Evolutionary conservation across 2,888 invertebrate species (phyloP).

Genomic region (Leptodirus hochenwartii): DNA sequence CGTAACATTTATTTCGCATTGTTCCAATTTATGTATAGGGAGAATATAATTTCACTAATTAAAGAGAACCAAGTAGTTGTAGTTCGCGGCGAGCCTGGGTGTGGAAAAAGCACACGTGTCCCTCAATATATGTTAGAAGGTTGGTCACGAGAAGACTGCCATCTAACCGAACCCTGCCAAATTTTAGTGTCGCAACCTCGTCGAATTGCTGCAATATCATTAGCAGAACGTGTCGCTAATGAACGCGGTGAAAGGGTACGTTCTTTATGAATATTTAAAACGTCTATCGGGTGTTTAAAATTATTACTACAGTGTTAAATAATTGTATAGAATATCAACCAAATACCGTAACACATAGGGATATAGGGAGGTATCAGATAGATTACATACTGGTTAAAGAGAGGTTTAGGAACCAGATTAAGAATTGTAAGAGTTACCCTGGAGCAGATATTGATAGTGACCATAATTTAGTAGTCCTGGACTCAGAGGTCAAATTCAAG

Average conservation of each 20-base stretch:
- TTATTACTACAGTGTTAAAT: no score
- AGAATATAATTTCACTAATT: slow-evolving; percentile 33
- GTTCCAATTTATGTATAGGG: slow-evolving; percentile 18
- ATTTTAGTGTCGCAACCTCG: slow-evolving; percentile 50
- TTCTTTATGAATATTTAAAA: slow-evolving; percentile 7
- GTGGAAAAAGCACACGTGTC: slow-evolving; percentile 54
- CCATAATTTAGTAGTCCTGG: no score
- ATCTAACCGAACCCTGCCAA: slow-evolving; percentile 29
- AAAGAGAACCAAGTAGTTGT: slow-evolving; percentile 34
- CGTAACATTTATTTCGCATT: no score
- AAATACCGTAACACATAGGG: no score
- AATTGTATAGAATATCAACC: no score
- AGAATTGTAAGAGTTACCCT: no score
- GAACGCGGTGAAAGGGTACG: slow-evolving; percentile 41
- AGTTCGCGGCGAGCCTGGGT: slow-evolving; percentile 52
- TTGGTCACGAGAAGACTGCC: slow-evolving; percentile 22
- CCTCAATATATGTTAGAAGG: slow-evolving; percentile 42
- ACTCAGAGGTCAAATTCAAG: no score
- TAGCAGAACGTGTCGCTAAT: slow-evolving; percentile 43
- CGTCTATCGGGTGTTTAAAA: no score
- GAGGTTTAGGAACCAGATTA: no score
- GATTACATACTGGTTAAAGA: no score
- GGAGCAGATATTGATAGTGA: no score
- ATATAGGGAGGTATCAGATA: no score
- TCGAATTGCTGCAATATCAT: slow-evolving; percentile 45